A percentile compares a stretch with the other conserved stretches of the same genome.
phyloP scores from a whole-genome alignment of 2,888 invertebrate genomes.

The Calliphora vomitoria region DNA sequence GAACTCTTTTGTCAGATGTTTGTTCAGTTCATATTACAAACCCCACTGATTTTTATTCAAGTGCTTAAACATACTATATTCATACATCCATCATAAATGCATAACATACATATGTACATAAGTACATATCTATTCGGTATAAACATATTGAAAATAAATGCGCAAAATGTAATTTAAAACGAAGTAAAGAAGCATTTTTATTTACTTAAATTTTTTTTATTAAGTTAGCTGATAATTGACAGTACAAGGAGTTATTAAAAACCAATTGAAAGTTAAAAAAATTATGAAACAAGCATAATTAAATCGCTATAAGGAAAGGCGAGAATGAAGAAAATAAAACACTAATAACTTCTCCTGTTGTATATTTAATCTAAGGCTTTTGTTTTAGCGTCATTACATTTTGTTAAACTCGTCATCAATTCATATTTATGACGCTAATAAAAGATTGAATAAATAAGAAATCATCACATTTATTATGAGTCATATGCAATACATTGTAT shows the following conservation, averaged over 20 bases:
- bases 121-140: not conserved
- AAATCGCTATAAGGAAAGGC: no score
- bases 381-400: not conserved
- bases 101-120: not conserved
- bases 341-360: no score
- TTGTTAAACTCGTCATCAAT: not conserved
- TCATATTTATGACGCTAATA: conserved; percentile 2
- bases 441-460: not conserved
- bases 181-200: not conserved
- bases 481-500: not conserved
- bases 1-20: conserved; percentile 42
- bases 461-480: not conserved
- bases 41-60: conserved; percentile 11
- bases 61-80: conserved; percentile 33
- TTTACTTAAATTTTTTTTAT: not conserved
- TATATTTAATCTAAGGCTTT: not conserved
- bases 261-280: not conserved
- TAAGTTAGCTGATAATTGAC: not conserved
- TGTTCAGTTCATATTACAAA: conserved; percentile 19
- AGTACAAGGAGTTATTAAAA: not conserved
- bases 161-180: conserved; percentile 38
- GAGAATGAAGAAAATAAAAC: no score
- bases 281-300: not conserved
- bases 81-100: not conserved
- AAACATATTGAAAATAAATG: conserved; percentile 18